phyloP scores from a whole-genome alignment of 1,140 invertebrate genomes.

The Pentalonia nigronervosa region DNA sequence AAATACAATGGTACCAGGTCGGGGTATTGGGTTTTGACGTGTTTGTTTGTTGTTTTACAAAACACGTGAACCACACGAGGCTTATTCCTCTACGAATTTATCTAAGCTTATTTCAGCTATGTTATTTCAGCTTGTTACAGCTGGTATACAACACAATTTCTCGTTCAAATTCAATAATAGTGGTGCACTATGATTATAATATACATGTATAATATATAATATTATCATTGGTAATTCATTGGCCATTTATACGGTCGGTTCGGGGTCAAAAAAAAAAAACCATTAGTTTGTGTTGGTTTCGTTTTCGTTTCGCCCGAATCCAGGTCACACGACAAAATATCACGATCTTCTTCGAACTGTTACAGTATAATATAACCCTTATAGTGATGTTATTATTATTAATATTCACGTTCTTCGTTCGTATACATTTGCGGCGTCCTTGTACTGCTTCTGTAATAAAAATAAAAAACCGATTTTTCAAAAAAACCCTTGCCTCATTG shows the following conservation, averaged over 20 bases:
- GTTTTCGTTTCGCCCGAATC: constrained; percentile 17
- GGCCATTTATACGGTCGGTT: not conserved
- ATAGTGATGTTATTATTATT: constrained; percentile 13
- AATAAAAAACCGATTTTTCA: constrained; percentile 19
- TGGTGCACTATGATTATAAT: not conserved
- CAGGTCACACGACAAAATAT: constrained; percentile 49
- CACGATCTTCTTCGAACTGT: constrained; percentile 37
- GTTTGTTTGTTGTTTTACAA: constrained; percentile 1
- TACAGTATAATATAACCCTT: not conserved
- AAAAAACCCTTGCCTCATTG: not conserved
- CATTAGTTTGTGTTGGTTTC: not conserved
- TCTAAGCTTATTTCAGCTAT: not conserved
- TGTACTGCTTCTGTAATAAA: not conserved
- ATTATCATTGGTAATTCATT: not conserved
- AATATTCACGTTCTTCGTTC: constrained; percentile 16
- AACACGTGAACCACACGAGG: not conserved
- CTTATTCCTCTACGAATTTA: not conserved
- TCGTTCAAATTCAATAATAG: not conserved
- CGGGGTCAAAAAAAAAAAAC: constrained; percentile 35
- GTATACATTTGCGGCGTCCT: not conserved
- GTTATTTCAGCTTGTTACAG: not conserved
- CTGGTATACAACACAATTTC: not conserved
- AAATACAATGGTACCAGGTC: not conserved
- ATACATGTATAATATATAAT: not conserved
- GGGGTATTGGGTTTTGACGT: not conserved